phyloP scores from a whole-genome alignment of 2,888 invertebrate species.

The Apamea epomidion region DNA sequence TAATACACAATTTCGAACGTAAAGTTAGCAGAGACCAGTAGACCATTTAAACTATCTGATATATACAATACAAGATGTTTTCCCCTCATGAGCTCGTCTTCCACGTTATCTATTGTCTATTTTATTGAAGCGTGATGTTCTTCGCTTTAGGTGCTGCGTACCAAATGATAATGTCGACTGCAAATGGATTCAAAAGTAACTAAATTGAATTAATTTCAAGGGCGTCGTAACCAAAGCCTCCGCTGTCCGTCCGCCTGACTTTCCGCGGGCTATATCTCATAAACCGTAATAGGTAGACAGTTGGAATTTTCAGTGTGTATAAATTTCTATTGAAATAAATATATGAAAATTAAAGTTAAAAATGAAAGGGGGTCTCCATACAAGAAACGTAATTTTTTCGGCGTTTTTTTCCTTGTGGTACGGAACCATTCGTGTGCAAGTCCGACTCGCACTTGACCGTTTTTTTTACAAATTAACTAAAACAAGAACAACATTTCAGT shows the following conservation, averaged over 20 bases:
- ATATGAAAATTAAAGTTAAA: too few relatives aligned
- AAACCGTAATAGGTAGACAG: neutral
- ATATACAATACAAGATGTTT: neutral
- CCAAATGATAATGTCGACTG: neutral
- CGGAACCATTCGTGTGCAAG: too few relatives aligned
- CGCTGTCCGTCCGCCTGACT: neutral
- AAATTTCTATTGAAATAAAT: too few relatives aligned
- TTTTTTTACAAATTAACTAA: neutral
- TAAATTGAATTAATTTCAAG: neutral
- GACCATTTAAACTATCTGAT: neutral
- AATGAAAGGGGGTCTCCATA: too few relatives aligned
- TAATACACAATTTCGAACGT: constrained; percentile 1
- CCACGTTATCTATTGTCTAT: neutral
- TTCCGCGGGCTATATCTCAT: neutral
- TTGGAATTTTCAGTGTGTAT: too few relatives aligned
- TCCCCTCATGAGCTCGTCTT: neutral
- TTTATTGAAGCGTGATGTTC: neutral
- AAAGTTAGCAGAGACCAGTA: neutral
- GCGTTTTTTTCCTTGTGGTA: neutral
- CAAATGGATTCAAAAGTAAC: neutral
- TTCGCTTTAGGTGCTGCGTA: neutral
- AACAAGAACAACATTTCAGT: neutral
- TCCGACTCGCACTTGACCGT: too few relatives aligned
- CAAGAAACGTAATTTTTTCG: neutral
- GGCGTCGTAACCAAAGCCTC: neutral